phyloP scores from a whole-genome alignment of 2,797 vertebrate genomes.

The Botia almorhae region DNA sequence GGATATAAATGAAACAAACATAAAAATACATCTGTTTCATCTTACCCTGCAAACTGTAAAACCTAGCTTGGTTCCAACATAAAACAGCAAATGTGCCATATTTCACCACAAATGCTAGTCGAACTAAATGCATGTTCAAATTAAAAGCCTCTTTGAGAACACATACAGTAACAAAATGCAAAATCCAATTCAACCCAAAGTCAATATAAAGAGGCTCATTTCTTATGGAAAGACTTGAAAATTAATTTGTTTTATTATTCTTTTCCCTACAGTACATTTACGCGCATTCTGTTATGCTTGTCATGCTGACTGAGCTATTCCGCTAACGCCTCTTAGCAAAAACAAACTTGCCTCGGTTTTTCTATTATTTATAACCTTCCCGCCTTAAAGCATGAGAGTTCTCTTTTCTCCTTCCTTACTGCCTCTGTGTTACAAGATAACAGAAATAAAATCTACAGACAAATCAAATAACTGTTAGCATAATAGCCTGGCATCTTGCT shows the following conservation, averaged over 20 bases:
- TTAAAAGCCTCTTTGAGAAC: constrained; percentile 40
- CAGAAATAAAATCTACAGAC: constrained; percentile 63
- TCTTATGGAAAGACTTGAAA: constrained; percentile 59
- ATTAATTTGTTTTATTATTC: constrained; percentile 63
- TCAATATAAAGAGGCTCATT: constrained; percentile 45
- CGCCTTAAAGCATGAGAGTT: constrained; percentile 58
- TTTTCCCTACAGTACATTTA: constrained; percentile 64
- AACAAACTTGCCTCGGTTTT: constrained; percentile 69
- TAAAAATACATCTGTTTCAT: background rate
- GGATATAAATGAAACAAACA: constrained; percentile 24
- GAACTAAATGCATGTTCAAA: constrained; percentile 28
- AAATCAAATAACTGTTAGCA: constrained; percentile 73
- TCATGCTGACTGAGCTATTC: constrained; percentile 55
- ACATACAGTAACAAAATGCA: constrained; percentile 50
- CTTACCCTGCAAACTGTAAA: too few relatives aligned
- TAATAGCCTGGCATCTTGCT: background rate
- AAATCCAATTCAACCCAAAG: constrained; percentile 46
- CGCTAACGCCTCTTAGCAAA: constrained; percentile 64
- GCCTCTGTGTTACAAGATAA: constrained; percentile 67
- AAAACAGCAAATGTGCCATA: background rate
- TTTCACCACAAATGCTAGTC: constrained; percentile 14
- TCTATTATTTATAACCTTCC: constrained; percentile 74
- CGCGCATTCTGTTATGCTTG: constrained; percentile 63
- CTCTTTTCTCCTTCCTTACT: constrained; percentile 32
- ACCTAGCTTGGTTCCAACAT: background rate